A percentile compares a stretch with the other conserved stretches of the same genome.
These are phyloP conservation scores for Otolemur crassicaudatus DNA, from an alignment of 2,797 vertebrate species.

Conservation along the genomic window DNA sequence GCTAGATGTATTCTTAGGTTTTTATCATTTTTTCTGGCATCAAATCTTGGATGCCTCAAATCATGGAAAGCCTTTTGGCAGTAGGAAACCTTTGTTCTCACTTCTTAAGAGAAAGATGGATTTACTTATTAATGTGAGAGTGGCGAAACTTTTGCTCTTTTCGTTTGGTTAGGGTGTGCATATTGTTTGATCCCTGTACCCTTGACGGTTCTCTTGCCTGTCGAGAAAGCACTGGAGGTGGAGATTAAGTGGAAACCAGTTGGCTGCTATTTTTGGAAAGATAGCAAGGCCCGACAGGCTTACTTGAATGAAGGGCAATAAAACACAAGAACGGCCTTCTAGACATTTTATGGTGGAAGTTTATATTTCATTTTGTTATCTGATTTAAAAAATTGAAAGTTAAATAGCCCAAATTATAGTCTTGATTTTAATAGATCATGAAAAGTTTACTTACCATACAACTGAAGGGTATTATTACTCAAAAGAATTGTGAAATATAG, in stretches of 20 bases:
- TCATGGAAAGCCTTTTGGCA: conserved; percentile 8
- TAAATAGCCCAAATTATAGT: conserved; percentile 32
- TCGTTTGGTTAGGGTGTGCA: not conserved
- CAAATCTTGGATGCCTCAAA: not conserved
- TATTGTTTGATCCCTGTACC: not conserved
- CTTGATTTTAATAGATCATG: conserved; percentile 35
- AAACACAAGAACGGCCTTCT: conserved; percentile 29
- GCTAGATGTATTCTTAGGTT: not conserved
- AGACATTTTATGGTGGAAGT: conserved; percentile 47
- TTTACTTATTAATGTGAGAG: conserved; percentile 35
- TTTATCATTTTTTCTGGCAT: conserved; percentile 40
- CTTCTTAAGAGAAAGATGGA: conserved; percentile 16
- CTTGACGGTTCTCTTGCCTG: not conserved
- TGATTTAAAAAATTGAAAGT: not conserved
- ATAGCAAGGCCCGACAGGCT: not conserved
- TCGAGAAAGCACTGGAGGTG: not conserved
- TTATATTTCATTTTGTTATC: conserved; percentile 48
- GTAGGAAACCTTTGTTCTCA: conserved; percentile 42
- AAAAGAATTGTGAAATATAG: not conserved
- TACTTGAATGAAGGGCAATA: not conserved
- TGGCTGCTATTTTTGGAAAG: conserved; percentile 32
- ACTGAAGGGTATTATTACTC: not conserved
- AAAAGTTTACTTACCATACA: conserved; percentile 1
- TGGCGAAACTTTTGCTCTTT: not conserved
- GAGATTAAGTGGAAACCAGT: not conserved